Percentiles rank a stretch among this genome's conserved stretches.
These are phyloP conservation scores for Ectropis grisescens DNA, from an alignment of 1,140 invertebrate genomes.

Conservation along the genomic window DNA sequence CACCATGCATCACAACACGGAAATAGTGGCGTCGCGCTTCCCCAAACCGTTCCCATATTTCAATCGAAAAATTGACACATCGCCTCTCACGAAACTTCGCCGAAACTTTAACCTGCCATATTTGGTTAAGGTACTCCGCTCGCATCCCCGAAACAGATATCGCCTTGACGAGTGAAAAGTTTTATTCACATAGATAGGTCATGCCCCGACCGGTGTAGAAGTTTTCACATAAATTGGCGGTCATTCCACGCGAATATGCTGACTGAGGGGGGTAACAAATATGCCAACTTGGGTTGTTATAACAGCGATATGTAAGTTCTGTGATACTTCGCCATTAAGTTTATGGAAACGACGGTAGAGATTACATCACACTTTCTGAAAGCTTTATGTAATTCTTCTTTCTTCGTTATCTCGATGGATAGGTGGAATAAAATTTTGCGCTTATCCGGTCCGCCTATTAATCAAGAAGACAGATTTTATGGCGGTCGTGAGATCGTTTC, in stretches of 20 bases:
- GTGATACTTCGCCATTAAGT: slow-evolving; percentile 68
- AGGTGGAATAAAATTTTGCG: slow-evolving; percentile 22
- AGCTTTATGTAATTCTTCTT: slow-evolving; percentile 60
- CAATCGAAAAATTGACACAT: slow-evolving; percentile 63
- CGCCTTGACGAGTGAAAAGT: slow-evolving; percentile 64
- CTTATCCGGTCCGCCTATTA: slow-evolving; percentile 31
- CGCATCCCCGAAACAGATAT: slow-evolving; percentile 48
- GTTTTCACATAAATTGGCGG: slow-evolving; percentile 69
- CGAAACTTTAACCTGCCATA: slow-evolving; percentile 64
- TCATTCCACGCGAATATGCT: slow-evolving; percentile 68
- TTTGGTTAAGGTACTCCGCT: slow-evolving; percentile 58
- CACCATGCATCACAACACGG: slow-evolving; percentile 35
- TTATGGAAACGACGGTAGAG: slow-evolving; percentile 62
- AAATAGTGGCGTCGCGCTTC: slow-evolving; percentile 37
- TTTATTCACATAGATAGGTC: slow-evolving; percentile 59
- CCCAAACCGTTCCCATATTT: slow-evolving; percentile 55
- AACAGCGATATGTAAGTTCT: slow-evolving; percentile 67
- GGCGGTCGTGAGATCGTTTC: slow-evolving; percentile 31
- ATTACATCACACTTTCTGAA: slow-evolving; percentile 67
- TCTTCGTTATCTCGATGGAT: slow-evolving; percentile 24
- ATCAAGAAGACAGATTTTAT: slow-evolving; percentile 37
- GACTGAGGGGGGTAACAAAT: slow-evolving; percentile 68
- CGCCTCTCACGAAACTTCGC: slow-evolving; percentile 53
- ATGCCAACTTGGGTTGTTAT: slow-evolving; percentile 68
- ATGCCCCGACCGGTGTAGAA: slow-evolving; percentile 55